Evolutionary conservation across 2,113 vertebrate genomes (phyloP), one percentile per base, ranked within the genome.

Genomic region (Camelus bactrianus): DNA sequence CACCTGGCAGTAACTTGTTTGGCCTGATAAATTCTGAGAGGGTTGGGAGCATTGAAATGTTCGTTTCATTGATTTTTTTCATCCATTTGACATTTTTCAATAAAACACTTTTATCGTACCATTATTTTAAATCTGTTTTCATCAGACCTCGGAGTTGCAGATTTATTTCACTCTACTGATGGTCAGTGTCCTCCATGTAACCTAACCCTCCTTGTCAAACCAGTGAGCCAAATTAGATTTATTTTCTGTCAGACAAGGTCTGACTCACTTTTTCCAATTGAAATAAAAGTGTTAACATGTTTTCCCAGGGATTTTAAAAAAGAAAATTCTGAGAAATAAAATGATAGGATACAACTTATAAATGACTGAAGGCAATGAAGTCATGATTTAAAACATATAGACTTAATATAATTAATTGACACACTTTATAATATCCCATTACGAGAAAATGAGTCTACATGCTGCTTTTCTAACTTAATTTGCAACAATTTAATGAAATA

Each of bases 181-280:
- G 24, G 95, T 35, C 26, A 1, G 3, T 0, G 42, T 42, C 67
- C 56, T 72, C 67, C 79, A 1, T 0, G 52, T 16, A 38, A 26
- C 72, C 76, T 75, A n/a, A 60, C 46, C 48, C 64, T 69, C 54
- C 81, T 67, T 32, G 42, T 60, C 88, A 86, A n/a, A 67, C 69
- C 56, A n/a, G n/a, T 16, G 69, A 94, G 64, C 64, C 81, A 52
- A 52, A 54, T 64, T 1, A 80, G 69, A 72, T 62, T 60, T 76
- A n/a, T 13, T 84, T 95, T 73, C 65, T 58, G 19, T 60, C 46
- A 67, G 73, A 35, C 54, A 73, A 77, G 52, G 81, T 38, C 75
- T 92, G 91, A 92, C 75, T 89, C 76, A 52, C 69, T 91, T 95
- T 94, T 94, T 80, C 24, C 89, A 62, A 5, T 5, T 24, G 76